Base-by-base conservation (phyloP, 2,888 invertebrate genomes). In the Napeogenes inachia region DNA sequence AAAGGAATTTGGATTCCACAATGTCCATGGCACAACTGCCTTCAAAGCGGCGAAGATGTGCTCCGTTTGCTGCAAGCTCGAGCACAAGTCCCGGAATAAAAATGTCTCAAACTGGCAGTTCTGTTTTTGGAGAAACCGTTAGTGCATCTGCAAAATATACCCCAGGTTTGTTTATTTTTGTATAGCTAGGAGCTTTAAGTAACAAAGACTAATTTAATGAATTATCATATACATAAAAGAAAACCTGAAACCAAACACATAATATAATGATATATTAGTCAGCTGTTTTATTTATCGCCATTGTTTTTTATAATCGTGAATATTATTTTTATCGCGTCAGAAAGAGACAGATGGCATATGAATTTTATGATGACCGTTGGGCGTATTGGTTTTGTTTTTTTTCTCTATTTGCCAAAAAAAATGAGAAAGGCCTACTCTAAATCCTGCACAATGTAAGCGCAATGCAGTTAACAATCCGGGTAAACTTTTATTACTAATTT, bases 11-110 rank as follows among this genome's bases (percentile, higher is more conserved):
- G 81, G 98, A 98, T 87, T 98, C 98, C 30, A 50, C 50, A 94
- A 98, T 98, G 91, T 95, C 97, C 71, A 94, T 97, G 87, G 95
- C 95, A 82, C 95, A 95, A 80, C 92, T 96, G 78, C 96, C 97
- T 64, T 94, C 95, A 42, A 98, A 98, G 89, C 92, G 98, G 81
- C 93, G 98, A 87, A 94, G 98, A 91, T 98, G 97, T 91, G 94
- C 95, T 78, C 97, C 97, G 64, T 95, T 97, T 91, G 95, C 96
- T 77, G 93, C 93, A 71, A 85, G 84, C 69, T 81, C 89, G 33
- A 88, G 87, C 74, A 85, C 89, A 75, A 88, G 93, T 84, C 84
- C 91, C 81, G 81, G 91, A 73, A 83, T 89, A 68, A 89, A 87
- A 80, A 75, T 84, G 74, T 78, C 90, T 78, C 93, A 93, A 84